Base-by-base conservation (phyloP, 2,888 invertebrate species). In the Willowsia nigromaculata region DNA sequence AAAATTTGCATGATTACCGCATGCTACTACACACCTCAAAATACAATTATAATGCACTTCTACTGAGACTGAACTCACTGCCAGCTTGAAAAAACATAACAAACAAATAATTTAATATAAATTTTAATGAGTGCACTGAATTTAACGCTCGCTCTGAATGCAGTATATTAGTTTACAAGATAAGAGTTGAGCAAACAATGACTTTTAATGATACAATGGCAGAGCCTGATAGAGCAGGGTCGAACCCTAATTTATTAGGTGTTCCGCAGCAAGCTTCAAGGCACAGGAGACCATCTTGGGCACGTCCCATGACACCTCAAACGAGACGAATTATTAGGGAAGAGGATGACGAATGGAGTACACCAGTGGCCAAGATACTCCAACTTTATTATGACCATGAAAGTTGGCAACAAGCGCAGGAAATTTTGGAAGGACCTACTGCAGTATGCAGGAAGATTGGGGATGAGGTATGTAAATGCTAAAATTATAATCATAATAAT, bases 371-470 rank as follows among this genome's bases (percentile, higher is more conserved):
- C 2, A 92, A 92, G 82, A 92, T 92, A 37, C 90, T 91, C 5
- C 89, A 88, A 74, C 76, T 92, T 15, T 81, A 88, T 3, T 91
- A 90, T 37, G 90, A 91, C 37, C 90, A 92, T 90, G 91, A 91
- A 62, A 92, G 92, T 82, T 92, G 92, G 92, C 78, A 88, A 50
- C 90, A 91, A 59, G 92, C 92, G 0, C 90, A 91, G 25, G 91
- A 92, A 85, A 91, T 92, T 84, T 78, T 92, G 43, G 92, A 92
- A 25, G 89, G 90, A 3, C 92, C 92, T 0, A 90, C 90, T 25
- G 81, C 92, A n/a, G 78, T 89, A 27, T 92, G 91, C 62, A 88
- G 92, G 53, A 92, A 92, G 83, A 91, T 92, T 71, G 92, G 92
- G n/a, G 92, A 92, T 89, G 92, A 92, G 88, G 92, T 92, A 33